These are phyloP conservation scores for Pangasius sanitwongsei DNA, from an alignment of 2,797 vertebrate genomes.

Conservation along the genomic window DNA sequence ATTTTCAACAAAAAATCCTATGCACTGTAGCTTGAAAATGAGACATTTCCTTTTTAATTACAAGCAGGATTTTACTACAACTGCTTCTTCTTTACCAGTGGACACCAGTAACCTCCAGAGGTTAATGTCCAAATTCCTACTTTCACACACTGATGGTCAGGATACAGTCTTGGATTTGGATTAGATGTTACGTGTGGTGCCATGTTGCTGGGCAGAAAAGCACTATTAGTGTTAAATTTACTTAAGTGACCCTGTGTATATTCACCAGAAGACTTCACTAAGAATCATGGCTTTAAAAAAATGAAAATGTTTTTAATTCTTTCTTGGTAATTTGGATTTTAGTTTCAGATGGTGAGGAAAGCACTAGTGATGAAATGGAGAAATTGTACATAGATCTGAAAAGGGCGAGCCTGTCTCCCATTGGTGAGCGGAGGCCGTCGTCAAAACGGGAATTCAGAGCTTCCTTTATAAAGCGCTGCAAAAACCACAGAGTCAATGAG, in stretches of 20 bases:
- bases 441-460: conserved; percentile 92
- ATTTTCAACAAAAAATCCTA: background rate
- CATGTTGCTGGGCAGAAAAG: background rate
- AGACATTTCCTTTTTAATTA: background rate
- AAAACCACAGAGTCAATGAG: conserved; percentile 90
- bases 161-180: background rate
- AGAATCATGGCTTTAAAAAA: too few species aligned
- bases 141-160: background rate
- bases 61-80: background rate
- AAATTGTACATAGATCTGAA: conserved; percentile 91
- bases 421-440: conserved; percentile 89
- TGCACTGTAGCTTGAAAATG: background rate
- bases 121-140: background rate
- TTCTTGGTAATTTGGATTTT: background rate
- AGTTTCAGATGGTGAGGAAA: conserved; percentile 54
- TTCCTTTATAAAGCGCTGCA: conserved; percentile 93
- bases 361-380: conserved; percentile 90
- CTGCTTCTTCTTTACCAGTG: background rate
- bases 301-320: background rate
- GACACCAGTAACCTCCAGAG: background rate
- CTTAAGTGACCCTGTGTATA: too few species aligned
- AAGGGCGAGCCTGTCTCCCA: conserved; percentile 92
- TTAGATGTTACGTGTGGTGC: background rate
- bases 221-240: background rate
- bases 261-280: background rate